phyloP scores from a whole-genome alignment of 2,113 vertebrate genomes.

The Dasyurus viverrinus region DNA sequence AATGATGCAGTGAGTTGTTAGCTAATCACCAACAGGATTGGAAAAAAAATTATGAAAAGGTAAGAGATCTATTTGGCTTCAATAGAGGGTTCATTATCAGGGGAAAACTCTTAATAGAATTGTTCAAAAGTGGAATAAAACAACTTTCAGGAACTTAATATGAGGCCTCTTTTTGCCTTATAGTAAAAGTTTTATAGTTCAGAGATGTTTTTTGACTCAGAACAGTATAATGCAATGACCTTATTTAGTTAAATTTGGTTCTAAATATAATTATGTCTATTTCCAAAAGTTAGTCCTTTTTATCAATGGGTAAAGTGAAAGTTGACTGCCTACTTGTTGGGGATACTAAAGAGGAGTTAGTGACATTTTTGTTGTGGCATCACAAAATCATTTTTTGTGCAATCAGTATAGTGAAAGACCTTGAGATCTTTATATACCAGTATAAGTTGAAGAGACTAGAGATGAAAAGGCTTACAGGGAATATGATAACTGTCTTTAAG shows the following conservation, averaged over 20 bases:
- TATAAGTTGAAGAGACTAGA: no score
- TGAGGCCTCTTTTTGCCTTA: background rate
- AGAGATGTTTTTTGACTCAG: background rate
- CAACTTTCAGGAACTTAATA: background rate
- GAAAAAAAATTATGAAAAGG: background rate
- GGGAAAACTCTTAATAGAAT: background rate
- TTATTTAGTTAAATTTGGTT: background rate
- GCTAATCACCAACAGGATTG: background rate
- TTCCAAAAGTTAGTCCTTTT: background rate
- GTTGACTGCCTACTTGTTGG: background rate
- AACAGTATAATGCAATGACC: background rate
- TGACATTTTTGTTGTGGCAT: no score
- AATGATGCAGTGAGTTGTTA: background rate
- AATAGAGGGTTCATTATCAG: background rate
- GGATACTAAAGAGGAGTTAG: no score
- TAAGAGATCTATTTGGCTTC: background rate
- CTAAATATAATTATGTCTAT: background rate
- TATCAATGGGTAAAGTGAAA: background rate
- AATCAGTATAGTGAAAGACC: background rate
- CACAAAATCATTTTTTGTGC: no score
- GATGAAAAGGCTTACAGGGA: no score
- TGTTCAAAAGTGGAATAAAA: background rate
- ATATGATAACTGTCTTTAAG: no score
- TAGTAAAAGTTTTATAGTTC: background rate
- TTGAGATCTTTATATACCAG: background rate